A percentile compares a stretch with the other conserved stretches of the same genome.
phyloP scores from a whole-genome alignment of 2,797 vertebrate species.

The Pangasius sanitwongsei region DNA sequence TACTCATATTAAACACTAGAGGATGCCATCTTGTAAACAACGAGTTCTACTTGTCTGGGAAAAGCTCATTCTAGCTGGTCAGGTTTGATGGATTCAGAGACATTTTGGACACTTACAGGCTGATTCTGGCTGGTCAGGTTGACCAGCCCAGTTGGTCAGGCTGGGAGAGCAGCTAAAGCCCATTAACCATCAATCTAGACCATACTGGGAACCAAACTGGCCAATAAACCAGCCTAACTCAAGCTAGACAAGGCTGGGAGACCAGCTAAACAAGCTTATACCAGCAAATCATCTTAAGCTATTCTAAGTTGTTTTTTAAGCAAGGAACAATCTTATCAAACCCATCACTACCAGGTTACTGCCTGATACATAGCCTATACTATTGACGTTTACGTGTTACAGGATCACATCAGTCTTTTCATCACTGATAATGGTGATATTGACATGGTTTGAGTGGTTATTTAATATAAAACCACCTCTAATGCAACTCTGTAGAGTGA shows the following conservation, averaged over 20 bases:
- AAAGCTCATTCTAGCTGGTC: neutral
- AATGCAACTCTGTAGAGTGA: neutral
- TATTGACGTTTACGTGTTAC: neutral
- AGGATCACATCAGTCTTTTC: neutral
- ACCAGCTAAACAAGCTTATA: neutral
- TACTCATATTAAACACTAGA: constrained; percentile 7
- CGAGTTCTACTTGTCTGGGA: neutral
- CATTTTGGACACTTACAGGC: neutral
- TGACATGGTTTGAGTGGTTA: neutral
- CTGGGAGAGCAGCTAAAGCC: too few species aligned
- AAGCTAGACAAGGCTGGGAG: neutral
- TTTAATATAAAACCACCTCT: neutral
- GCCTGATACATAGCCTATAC: neutral
- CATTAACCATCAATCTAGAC: neutral
- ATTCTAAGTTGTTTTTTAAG: neutral
- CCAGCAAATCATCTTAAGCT: neutral
- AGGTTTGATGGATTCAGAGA: neutral
- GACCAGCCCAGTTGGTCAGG: too few species aligned
- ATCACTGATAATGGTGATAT: neutral
- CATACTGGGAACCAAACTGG: neutral
- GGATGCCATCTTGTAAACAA: neutral
- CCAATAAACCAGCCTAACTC: neutral
- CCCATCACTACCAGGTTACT: neutral
- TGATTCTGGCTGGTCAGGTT: neutral
- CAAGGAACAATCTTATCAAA: neutral